Percentiles rank a stretch among this genome's conserved stretches.
These are phyloP conservation scores for Pogonomyrmex californicus DNA, from an alignment of 1,140 invertebrate species.

Conservation along the genomic window DNA sequence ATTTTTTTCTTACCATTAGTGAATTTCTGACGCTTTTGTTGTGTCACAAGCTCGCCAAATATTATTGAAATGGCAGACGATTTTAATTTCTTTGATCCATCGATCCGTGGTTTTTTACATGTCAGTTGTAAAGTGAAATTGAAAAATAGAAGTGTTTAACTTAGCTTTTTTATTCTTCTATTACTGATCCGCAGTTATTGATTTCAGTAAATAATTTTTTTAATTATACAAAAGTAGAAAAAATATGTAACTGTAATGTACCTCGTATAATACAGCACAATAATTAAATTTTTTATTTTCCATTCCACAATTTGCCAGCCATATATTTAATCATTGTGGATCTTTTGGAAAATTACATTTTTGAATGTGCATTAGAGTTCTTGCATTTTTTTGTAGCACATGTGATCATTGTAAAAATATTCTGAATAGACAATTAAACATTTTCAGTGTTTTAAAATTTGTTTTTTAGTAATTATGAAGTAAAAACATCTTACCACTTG, in stretches of 20 bases:
- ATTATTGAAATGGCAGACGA: too few species aligned
- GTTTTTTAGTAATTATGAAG: neutral
- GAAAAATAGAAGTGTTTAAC: too few species aligned
- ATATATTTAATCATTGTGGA: neutral
- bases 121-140: too few species aligned
- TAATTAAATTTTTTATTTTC: conserved; percentile 10
- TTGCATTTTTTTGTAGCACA: neutral
- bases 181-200: neutral
- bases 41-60: too few species aligned
- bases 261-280: conserved; percentile 1
- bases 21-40: too few species aligned
- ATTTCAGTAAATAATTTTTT: neutral
- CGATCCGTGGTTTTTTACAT: too few species aligned
- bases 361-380: neutral
- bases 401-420: neutral
- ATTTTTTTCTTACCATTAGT: too few species aligned
- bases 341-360: conserved; percentile 10
- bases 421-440: neutral
- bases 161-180: too few species aligned
- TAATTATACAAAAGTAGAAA: neutral
- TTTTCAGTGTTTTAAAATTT: neutral
- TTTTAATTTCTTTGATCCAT: too few species aligned
- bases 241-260: neutral
- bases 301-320: neutral
- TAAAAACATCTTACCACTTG: neutral